Base-by-base conservation (phyloP, 2,797 vertebrate species). In the Trachurus trachurus region DNA sequence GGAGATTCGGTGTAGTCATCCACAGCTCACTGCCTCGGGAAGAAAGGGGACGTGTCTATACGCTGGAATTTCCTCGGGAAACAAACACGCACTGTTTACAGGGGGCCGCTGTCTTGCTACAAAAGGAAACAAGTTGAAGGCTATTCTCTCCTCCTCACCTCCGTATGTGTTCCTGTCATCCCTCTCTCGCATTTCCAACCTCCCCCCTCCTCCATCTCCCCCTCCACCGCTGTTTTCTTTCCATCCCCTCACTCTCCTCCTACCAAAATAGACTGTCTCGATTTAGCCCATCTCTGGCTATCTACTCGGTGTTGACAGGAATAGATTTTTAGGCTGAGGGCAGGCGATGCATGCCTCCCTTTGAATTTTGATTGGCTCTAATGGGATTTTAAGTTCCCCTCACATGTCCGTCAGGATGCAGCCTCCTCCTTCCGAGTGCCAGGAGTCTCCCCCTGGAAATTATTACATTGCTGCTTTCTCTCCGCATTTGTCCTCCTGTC, bases 361-460 rank as follows among this genome's bases (percentile, higher is more conserved):
- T 90, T 91, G 85, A 91, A 91, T 92, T 91, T 83, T 85, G 79
- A 90, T 87, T 66, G 70, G 52, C 88, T 72, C 87, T 90, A 92
- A 92, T 93, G 90, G 92, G 90, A 92, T 92, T 90, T 88, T 87
- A 88, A 80, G 81, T 72, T 76, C 26, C 86, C 81, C 75, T 86
- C 89, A 12, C 76, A 74, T 86, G 87, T 89, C 88, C 65, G 50
- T 87, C 85, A 89, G 81, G 80, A 84, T 83, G 81, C 84, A 82
- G 84, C 80, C 77, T 78, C 62, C 69, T 79, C 80, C 44, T 61
- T 59, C 57, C 19, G 70, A 26, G 74, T 71, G 73, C 80, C 77
- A 78, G 69, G 71, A 81, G 68, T 76, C 78, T 85, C 22, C 31
- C 31, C 6, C 21, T 57, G 39, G 74, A 75, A 76, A 67, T 68